Evolutionary conservation across 2,797 vertebrate genomes (phyloP), one percentile per base, ranked within the genome.

Genomic region (Sebastes melanostomus): DNA sequence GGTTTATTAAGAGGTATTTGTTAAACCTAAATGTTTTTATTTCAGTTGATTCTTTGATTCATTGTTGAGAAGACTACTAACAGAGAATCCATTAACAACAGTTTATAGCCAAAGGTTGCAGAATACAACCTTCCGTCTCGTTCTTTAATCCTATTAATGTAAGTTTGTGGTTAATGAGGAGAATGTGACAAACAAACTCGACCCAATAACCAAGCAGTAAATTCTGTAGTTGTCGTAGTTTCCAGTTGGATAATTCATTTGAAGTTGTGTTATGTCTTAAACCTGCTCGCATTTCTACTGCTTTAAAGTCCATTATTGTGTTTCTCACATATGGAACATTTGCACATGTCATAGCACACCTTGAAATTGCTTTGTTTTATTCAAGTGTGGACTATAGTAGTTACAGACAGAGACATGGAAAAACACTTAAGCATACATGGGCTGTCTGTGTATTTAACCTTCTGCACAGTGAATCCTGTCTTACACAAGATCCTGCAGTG

Each of bases 321-420:
- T 46, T 46, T 46, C 42, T 46, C 42, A 18, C 20, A 68, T 30
- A 8, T 13, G 20, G 24, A 22, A 52, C 46, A 29, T 16, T 10
- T 54, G n/a, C 18, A 5, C 18, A 12, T 1, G 22, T 59, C 20
- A 2, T 32, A 32, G n/a, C 67, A 55, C 42, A 77, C 63, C 25
- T 79, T 46, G 34, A 42, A 6, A 4, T 12, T 55, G 52, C 76
- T 58, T 22, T 0, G 9, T 76, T 77, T 24, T 55, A 59, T 73
- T 61, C 29, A n/a, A 42, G 24, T 69, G 71, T 36, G 24, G 32
- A 74, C 66, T 36, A 77, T 9, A 54, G 20, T 30, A 59, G 70
- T 38, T 27, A 6, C 27, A 14, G 77, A 69, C 77, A 81, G 69
- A 66, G 55, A 85, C 80, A 79, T 66, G 72, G 24, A 81, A 82